Evolutionary conservation across 2,888 invertebrate genomes (phyloP), one percentile per base, ranked within the genome.

Genomic region (Nomada fucata): DNA sequence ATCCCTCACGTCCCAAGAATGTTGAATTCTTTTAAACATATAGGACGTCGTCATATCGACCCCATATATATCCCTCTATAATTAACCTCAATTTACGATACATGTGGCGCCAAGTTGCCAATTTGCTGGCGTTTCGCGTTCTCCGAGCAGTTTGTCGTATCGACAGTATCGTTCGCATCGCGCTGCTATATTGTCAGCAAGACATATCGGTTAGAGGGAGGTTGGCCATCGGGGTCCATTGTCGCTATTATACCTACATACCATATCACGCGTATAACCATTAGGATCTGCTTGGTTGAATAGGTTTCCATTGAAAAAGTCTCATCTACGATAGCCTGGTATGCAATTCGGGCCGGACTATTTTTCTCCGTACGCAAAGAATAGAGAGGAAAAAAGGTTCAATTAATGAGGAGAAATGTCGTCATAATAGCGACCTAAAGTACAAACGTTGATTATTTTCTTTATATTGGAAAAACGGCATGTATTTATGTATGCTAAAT

Each of bases 61-160:
- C 72, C 60, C 55, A 36, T 63, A 71, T 71, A 68, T 75, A 75
- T 82, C 74, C 78, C 78, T 72, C 78, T 78, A 78, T 82, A 83
- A 82, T 83, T 82, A 82, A 70, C 74, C 70, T 71, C 70, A 82
- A 83, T 83, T 82, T 78, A 64, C 60, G 23, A 57, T 61, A 50
- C 83, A 83, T 82, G 75, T 83, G 83, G 63, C 75, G 83, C 70
- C 79, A 83, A 79, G 71, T 82, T 82, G 77, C 61, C 77, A 82
- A 79, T 82, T 79, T 74, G 69, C 79, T 55, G 64, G 78, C 71
- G 64, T 78, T 71, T 82, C 82, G 70, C 68, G 57, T 79, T 60
- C 82, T 44, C 79, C 55, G 36, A 69, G 72, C 71, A 71, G 75
- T 82, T 82, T 78, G 71, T 69, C 77, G 67, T 75, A 79, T 82